Evolutionary conservation across 2,888 invertebrate genomes (phyloP), one percentile per base, ranked within the genome.

Genomic region (Capitulum mitella): DNA sequence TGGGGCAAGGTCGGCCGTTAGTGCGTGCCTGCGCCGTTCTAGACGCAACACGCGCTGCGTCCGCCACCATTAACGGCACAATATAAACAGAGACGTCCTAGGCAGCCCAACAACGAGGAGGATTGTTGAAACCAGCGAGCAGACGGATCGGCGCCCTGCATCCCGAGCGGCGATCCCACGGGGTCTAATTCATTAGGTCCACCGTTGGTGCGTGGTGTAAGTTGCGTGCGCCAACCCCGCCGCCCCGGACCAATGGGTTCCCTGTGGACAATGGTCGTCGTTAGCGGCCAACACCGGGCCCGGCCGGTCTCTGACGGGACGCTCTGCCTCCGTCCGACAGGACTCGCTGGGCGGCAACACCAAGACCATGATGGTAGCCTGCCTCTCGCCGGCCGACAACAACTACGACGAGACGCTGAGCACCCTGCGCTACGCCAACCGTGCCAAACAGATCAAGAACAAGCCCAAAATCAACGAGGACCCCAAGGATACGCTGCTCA

Each of bases 281-380:
- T 54, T 54, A 54, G 54, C 54, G 54, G 10, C 14, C 46, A 46
- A 12, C 46, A 12, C 46, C 14, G 8, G 46, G 46, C 16, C 12
- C 8, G 22, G 54, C 22, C 19, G 16, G 16, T 54, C n/a, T 29
- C 29, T 58, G 58, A 14, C 64, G 32, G 16, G 34, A 3, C 3
- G 51, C 46, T 14, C 46, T 46, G 46, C 46, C 14, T 46, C 46
- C n/a, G n/a, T n/a, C n/a, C n/a, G n/a, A 46, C 82, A 91, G 88
- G 93, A 93, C 84, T 93, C 93, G 10, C 85, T 93, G 10, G 93
- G 95, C 6, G 95, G 95, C 0, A 95, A 95, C 84, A 94, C 95
- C 0, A 92, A 93, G 84, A 95, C 95, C 0, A 85, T 95, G 78
- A 95, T 95, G 94, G 91, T 94, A 77, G 93, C 93, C 0, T 94